Conservation (phyloP, 2,888 invertebrate genomes). For the Tyria jacobaeae region DNA sequence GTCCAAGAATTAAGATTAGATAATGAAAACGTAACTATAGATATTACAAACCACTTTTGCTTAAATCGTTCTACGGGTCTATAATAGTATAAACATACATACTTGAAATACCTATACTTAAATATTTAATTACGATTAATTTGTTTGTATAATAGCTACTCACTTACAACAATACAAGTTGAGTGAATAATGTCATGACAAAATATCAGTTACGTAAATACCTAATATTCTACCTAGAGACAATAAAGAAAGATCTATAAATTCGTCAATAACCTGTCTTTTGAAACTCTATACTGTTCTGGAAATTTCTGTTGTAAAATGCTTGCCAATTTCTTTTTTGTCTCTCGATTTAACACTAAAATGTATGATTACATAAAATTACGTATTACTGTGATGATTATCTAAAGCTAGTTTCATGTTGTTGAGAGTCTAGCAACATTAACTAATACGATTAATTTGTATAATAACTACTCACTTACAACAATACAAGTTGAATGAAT, state of each 20-base stretch:
- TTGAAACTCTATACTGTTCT: constrained; percentile 5
- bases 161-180: constrained; percentile 64
- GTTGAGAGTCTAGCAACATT: constrained; percentile 4
- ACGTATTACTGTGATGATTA: constrained; percentile 41
- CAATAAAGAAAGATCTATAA: constrained; percentile 54
- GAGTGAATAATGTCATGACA: constrained; percentile 44
- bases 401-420: constrained; percentile 22
- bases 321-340: constrained; percentile 52
- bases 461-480: constrained; percentile 66
- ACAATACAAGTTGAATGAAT: constrained; percentile 58
- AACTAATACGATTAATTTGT: constrained; percentile 72
- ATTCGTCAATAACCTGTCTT: constrained; percentile 17
- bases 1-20: constrained; percentile 60
- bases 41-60: constrained; percentile 52
- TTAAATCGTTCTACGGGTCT: constrained; percentile 60
- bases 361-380: constrained; percentile 37
- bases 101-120: constrained; percentile 62
- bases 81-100: constrained; percentile 72
- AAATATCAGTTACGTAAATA: constrained; percentile 37
- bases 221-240: constrained; percentile 47
- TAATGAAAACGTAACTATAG: constrained; percentile 59
- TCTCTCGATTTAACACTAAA: constrained; percentile 46
- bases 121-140: constrained; percentile 66
- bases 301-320: constrained; percentile 13
- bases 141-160: constrained; percentile 71